Percentiles rank a stretch among this genome's conserved stretches.
Evolutionary conservation across 1,140 invertebrate genomes (phyloP).

Genomic region (Drosophila pectinifera): DNA sequence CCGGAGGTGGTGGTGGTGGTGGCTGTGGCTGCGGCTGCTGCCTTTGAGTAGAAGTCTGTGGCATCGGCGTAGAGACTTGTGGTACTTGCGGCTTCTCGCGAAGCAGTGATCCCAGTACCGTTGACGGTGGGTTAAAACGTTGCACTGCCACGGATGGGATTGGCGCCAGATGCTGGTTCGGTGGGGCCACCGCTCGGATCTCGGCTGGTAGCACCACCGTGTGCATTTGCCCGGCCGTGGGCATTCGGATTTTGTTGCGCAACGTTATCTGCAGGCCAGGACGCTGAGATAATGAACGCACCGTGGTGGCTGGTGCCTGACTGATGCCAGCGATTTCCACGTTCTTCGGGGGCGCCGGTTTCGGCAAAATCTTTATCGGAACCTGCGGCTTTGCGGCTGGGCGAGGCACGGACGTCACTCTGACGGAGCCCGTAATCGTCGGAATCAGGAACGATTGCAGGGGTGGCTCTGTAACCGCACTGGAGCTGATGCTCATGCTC

Average conservation of each 20-base stretch:
- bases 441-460: slow-evolving; percentile 22
- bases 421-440: slow-evolving; percentile 16
- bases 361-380: background rate
- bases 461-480: background rate
- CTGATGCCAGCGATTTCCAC: background rate
- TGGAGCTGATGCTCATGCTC: background rate
- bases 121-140: background rate
- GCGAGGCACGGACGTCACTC: slow-evolving; percentile 1
- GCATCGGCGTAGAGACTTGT: no score
- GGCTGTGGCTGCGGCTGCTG: no score
- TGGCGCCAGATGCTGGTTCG: background rate
- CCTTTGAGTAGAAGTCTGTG: background rate
- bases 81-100: background rate
- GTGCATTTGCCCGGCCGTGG: background rate
- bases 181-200: background rate
- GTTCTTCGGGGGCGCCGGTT: no score
- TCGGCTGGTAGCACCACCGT: background rate
- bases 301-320: background rate
- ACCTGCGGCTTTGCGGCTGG: no score
- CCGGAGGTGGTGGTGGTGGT: background rate
- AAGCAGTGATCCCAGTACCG: background rate
- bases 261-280: slow-evolving; percentile 1
- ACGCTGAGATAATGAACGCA: background rate
- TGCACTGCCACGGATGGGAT: background rate
- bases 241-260: no score